Conservation (phyloP, 2,113 vertebrate genomes). For the Podarcis cretensis region DNA sequence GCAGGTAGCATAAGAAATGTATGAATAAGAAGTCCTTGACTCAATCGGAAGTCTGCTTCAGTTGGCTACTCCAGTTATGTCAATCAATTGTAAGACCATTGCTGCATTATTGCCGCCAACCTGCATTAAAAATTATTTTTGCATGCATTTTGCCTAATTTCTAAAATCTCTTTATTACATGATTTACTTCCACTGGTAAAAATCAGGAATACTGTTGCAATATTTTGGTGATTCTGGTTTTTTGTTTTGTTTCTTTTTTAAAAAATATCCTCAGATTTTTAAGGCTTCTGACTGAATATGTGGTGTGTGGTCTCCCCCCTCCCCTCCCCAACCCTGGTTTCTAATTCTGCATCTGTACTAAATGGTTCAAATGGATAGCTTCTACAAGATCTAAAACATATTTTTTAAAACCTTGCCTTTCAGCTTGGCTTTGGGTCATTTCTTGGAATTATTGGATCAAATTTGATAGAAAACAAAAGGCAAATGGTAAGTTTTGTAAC, state of each 20-base stretch:
- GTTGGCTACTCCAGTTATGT: neutral
- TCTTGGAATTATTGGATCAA: conserved; percentile 97
- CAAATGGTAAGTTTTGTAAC: conserved; percentile 91
- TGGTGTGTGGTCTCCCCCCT: conserved; percentile 39
- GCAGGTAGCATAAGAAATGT: neutral
- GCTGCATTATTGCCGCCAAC: neutral
- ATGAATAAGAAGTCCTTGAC: neutral
- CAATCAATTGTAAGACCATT: neutral
- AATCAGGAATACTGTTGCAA: neutral
- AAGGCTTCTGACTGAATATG: neutral
- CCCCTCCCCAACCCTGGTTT: neutral
- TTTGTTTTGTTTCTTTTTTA: neutral
- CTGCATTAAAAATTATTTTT: neutral
- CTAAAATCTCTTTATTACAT: neutral
- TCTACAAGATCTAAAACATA: neutral
- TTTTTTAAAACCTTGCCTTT: conserved; percentile 69
- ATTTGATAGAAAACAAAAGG: conserved; percentile 97
- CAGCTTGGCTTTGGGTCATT: conserved; percentile 98
- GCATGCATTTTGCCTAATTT: neutral
- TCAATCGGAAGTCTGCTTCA: neutral
- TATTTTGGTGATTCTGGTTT: neutral
- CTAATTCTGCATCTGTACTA: conserved; percentile 24
- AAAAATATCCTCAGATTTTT: neutral
- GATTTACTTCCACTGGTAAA: neutral
- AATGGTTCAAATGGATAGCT: neutral